A percentile compares a stretch with the other conserved stretches of the same genome.
These are phyloP conservation scores for Exaiptasia diaphana DNA, from an alignment of 64 coral and sea anemone genomes.

Conservation along the genomic window DNA sequence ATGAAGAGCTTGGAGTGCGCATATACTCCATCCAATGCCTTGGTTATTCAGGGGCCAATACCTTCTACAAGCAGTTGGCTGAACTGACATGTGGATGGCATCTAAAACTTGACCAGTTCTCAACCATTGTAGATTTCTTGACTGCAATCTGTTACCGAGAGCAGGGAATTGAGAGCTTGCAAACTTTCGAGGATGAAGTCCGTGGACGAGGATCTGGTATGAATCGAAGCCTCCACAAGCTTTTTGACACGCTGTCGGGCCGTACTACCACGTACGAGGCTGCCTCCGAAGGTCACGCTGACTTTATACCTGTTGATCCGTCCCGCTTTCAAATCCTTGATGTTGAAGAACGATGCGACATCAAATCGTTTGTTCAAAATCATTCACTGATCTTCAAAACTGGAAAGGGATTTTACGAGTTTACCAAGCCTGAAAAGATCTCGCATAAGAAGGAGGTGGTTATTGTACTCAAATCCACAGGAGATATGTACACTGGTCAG, in stretches of 20 bases:
- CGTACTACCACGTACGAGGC: slow-evolving; percentile 49
- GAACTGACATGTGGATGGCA: slow-evolving; percentile 91
- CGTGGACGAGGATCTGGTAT: slow-evolving; percentile 59
- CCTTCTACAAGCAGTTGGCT: slow-evolving; percentile 81
- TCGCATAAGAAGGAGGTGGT: slow-evolving; percentile 98
- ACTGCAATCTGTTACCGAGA: slow-evolving; percentile 92
- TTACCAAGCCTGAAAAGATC: slow-evolving; percentile 96
- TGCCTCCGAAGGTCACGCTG: neutral
- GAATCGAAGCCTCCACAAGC: slow-evolving; percentile 78
- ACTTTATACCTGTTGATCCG: slow-evolving; percentile 63
- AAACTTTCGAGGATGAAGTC: slow-evolving; percentile 87
- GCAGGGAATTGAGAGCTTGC: slow-evolving; percentile 69
- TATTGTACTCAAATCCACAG: slow-evolving; percentile 75
- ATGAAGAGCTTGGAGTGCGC: slow-evolving; percentile 81
- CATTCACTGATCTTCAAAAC: slow-evolving; percentile 83
- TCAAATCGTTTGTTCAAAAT: slow-evolving; percentile 84
- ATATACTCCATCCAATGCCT: slow-evolving; percentile 89
- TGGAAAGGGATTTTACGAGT: slow-evolving; percentile 93
- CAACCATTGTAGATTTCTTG: slow-evolving; percentile 85
- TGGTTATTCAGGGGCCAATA: slow-evolving; percentile 37
- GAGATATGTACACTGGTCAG: slow-evolving; percentile 84
- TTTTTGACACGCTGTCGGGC: slow-evolving; percentile 92
- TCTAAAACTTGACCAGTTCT: slow-evolving; percentile 94
- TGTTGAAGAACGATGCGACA: slow-evolving; percentile 84
- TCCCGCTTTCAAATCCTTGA: slow-evolving; percentile 94